A percentile compares a stretch with the other conserved stretches of the same genome.
phyloP scores from a whole-genome alignment of 2,888 invertebrate genomes.

The Temnothorax unifasciatus region DNA sequence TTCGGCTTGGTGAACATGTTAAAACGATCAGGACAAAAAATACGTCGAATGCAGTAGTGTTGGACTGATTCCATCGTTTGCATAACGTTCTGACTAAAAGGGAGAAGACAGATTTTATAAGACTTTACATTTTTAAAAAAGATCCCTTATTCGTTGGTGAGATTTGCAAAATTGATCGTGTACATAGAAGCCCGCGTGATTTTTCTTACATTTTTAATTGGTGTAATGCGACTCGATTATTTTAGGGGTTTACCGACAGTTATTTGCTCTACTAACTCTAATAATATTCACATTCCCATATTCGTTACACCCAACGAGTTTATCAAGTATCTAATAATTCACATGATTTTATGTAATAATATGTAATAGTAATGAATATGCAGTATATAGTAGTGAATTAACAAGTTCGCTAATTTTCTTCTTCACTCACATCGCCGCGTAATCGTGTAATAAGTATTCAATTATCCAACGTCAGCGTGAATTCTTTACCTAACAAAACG shows the following conservation, averaged over 20 bases:
- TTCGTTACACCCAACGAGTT: conserved; percentile 51
- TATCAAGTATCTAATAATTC: conserved; percentile 57
- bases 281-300: conserved; percentile 51
- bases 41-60: neutral
- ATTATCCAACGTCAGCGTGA: conserved; percentile 7
- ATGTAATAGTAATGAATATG: conserved; percentile 56
- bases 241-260: conserved; percentile 46
- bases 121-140: neutral
- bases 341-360: conserved; percentile 54
- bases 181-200: neutral
- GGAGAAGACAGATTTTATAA: neutral
- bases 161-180: neutral
- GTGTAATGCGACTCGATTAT: conserved; percentile 30
- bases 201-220: conserved; percentile 42
- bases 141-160: neutral
- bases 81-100: neutral
- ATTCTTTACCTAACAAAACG: neutral
- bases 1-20: neutral
- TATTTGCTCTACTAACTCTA: conserved; percentile 55
- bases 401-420: conserved; percentile 48
- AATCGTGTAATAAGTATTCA: conserved; percentile 31
- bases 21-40: neutral
- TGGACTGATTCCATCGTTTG: neutral
- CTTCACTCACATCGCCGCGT: conserved; percentile 39
- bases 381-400: conserved; percentile 38